Conservation (phyloP, 2,888 invertebrate species). For the Loripinus fragilis region DNA sequence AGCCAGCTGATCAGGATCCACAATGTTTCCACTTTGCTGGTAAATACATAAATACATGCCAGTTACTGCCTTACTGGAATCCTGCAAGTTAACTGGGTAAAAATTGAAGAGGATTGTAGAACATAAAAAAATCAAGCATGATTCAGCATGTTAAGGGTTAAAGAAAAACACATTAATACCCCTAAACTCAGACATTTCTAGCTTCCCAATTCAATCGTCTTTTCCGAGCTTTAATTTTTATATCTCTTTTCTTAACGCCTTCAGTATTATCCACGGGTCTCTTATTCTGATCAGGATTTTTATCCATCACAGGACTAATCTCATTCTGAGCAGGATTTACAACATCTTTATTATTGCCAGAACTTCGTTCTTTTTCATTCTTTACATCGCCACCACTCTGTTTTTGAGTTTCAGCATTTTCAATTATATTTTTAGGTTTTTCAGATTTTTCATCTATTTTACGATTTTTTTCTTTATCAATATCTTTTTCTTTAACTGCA, state of each 20-base stretch:
- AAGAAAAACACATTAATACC: too few species aligned
- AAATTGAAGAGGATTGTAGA: too few species aligned
- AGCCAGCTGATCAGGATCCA: too few species aligned
- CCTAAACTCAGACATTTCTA: background rate
- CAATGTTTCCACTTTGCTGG: too few species aligned
- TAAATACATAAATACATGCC: too few species aligned
- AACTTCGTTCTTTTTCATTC: background rate
- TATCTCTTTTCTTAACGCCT: background rate
- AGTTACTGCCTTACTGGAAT: too few species aligned
- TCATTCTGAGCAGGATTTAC: background rate
- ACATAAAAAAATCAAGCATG: too few species aligned
- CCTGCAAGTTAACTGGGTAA: too few species aligned
- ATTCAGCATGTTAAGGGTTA: too few species aligned
- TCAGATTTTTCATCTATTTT: background rate
- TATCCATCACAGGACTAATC: background rate
- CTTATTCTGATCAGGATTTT: background rate
- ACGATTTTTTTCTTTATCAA: background rate
- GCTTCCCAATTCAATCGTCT: background rate
- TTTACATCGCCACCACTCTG: background rate
- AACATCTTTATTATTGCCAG: background rate
- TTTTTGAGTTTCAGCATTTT: background rate
- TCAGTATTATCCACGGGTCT: background rate
- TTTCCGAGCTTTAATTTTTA: background rate
- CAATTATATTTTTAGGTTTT: background rate
- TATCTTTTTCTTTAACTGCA: background rate